Evolutionary conservation across 2,797 vertebrate species (phyloP), one percentile per base, ranked within the genome.

Genomic region (Threskiornis aethiopicus): DNA sequence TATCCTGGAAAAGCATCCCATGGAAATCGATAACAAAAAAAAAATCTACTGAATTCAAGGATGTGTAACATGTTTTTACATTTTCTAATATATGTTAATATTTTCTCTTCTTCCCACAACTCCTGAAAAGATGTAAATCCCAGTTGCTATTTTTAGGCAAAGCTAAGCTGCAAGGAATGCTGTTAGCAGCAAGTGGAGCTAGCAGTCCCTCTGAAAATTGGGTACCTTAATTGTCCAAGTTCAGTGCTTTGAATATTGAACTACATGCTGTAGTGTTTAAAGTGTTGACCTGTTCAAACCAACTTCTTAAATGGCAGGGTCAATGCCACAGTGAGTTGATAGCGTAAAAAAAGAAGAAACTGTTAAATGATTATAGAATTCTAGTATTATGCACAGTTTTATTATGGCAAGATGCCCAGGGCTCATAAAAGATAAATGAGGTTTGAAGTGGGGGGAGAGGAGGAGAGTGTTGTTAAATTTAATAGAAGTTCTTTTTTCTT

Each of bases 371-470:
- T 96, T 91, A 92, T 71, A 89, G 88, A 97, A 97, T 90, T 96
- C 83, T 95, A 91, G 89, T 87, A 96, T 94, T 97, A 96, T 90
- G 93, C 92, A 79, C 59, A 90, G 80, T 95, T 93, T 97, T 97
- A 95, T 96, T 97, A 96, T 94, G 94, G 96, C 96, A 94, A 85
- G 89, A 95, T 96, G 98, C 97, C 96, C 92, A 96, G 94, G 85
- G 84, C 96, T 98, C 92, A 96, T 98, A 97, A 98, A 98, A 98
- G 91, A 98, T 98, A 98, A 97, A 98, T 98, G 97, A 98, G 84
- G 73, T 96, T 97, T 97, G 96, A 97, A 98, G 93, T 94, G 71
- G 72, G 78, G 66, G 72, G 26, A 93, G 75, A 90, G 35, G 22
- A 95, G 41, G 37, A 82, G 62, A 84, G 47, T 86, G 78, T 91